Percentiles rank a stretch among this genome's conserved stretches.
Conservation (phyloP, 2,113 vertebrate genomes). For the Spheniscus mendiculus region DNA sequence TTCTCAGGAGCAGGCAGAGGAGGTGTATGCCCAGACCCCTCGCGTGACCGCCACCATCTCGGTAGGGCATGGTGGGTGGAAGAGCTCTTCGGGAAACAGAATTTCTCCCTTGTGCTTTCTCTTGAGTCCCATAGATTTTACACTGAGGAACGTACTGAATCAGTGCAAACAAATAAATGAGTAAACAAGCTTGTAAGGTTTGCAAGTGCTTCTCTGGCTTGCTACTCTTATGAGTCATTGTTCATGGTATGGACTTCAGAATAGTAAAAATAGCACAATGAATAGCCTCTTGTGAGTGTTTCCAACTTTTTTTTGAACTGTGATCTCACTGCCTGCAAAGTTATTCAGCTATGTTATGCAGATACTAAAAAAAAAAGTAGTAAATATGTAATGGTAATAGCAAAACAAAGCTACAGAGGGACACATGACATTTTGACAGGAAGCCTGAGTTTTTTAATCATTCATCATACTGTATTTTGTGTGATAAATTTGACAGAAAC, state of each 20-base stretch:
- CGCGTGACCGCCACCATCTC: not conserved
- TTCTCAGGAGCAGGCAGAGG: not conserved
- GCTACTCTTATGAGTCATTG: not conserved
- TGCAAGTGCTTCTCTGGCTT: not conserved
- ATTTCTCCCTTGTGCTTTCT: not conserved
- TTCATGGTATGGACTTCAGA: not conserved
- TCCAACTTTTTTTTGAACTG: not conserved
- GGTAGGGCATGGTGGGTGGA: not conserved
- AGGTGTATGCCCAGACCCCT: not conserved
- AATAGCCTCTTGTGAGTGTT: not conserved
- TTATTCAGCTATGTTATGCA: not conserved
- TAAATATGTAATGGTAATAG: not conserved
- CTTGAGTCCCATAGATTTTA: not conserved
- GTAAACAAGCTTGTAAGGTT: not conserved
- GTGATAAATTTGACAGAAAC: not conserved
- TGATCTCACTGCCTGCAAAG: not conserved
- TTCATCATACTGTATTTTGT: not conserved
- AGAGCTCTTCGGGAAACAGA: not conserved
- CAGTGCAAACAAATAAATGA: not conserved
- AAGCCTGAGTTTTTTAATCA: not conserved
- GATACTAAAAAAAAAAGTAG: not conserved
- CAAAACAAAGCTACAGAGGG: not conserved
- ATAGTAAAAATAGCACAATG: not conserved
- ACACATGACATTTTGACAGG: not conserved
- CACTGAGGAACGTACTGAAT: not conserved